phyloP scores from a whole-genome alignment of 2,888 invertebrate species.

The Rhagonycha lutea region DNA sequence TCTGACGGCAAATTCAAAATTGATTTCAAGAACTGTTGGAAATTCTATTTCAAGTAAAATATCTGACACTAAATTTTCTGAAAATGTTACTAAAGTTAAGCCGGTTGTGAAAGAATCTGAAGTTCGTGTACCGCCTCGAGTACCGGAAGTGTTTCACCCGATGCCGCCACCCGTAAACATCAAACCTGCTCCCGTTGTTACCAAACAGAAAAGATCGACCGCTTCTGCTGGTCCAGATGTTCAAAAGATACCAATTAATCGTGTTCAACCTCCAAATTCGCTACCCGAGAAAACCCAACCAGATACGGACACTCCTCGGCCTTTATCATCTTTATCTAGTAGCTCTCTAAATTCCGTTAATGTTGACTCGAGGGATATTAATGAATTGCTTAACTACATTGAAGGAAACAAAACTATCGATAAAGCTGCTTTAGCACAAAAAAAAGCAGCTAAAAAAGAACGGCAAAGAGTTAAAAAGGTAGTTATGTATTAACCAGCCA shows the following conservation, averaged over 20 bases:
- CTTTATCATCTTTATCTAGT: conserved; percentile 19
- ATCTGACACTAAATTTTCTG: not conserved
- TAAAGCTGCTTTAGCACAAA: conserved; percentile 53
- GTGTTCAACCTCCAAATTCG: not conserved
- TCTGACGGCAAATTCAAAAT: not conserved
- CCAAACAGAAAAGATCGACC: conserved; percentile 12
- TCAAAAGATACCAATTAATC: conserved; percentile 4
- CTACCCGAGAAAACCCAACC: not conserved
- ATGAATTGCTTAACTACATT: conserved; percentile 52
- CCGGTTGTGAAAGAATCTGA: conserved; percentile 8
- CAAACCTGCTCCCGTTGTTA: conserved; percentile 23
- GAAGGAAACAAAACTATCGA: conserved; percentile 49
- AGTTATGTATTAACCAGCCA: conserved; percentile 18
- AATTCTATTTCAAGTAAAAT: not conserved
- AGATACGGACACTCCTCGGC: conserved; percentile 3
- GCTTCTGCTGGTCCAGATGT: conserved; percentile 10
- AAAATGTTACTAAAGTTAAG: conserved; percentile 6
- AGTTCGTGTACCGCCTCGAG: conserved; percentile 13
- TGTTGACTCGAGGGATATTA: conserved; percentile 43
- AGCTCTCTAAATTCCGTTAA: conserved; percentile 28
- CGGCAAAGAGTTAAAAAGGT: conserved; percentile 80
- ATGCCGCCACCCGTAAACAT: conserved; percentile 26
- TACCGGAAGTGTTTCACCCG: conserved; percentile 19
- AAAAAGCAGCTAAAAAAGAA: conserved; percentile 83
- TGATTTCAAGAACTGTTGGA: not conserved